Conservation (phyloP, 2,888 invertebrate species). For the Leptinotarsa juncta region DNA sequence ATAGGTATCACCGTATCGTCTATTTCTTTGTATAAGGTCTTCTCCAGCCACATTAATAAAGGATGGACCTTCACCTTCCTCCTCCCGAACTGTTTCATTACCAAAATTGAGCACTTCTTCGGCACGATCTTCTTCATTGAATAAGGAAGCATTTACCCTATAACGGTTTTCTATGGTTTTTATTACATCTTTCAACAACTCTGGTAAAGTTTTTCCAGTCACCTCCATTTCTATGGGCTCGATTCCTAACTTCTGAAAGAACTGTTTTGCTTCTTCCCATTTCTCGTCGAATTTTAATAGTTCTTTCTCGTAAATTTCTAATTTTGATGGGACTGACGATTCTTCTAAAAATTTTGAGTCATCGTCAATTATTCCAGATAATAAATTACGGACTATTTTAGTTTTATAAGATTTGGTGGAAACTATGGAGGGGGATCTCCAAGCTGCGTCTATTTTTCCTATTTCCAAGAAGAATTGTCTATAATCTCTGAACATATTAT, state of each 20-base stretch:
- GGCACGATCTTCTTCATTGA: conserved; percentile 66
- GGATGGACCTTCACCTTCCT: conserved; percentile 58
- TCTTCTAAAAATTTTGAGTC: conserved; percentile 7
- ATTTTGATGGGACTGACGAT: conserved; percentile 10
- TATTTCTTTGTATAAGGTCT: conserved; percentile 36
- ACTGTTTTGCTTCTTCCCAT: conserved; percentile 49
- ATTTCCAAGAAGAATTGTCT: conserved; percentile 55
- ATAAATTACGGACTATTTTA: conserved; percentile 39
- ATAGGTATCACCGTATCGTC: conserved; percentile 70
- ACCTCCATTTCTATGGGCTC: conserved; percentile 53
- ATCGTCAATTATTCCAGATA: conserved; percentile 47
- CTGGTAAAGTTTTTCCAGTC: conserved; percentile 52
- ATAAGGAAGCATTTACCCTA: conserved; percentile 65
- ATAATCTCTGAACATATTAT: conserved; percentile 55
- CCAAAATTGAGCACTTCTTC: conserved; percentile 67
- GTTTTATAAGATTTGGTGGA: conserved; percentile 38
- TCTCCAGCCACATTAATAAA: conserved; percentile 54
- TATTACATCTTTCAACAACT: conserved; percentile 57
- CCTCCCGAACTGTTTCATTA: conserved; percentile 63
- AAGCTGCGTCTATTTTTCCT: conserved; percentile 55
- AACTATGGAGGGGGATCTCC: conserved; percentile 49
- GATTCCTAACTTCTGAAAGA: conserved; percentile 50
- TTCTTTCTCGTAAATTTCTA: conserved; percentile 43
- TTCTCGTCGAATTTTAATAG: conserved; percentile 50
- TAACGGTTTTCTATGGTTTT: conserved; percentile 57